Evolutionary conservation across 1,140 invertebrate species (phyloP), one percentile per base, ranked within the genome.

Genomic region (Samia ricini): DNA sequence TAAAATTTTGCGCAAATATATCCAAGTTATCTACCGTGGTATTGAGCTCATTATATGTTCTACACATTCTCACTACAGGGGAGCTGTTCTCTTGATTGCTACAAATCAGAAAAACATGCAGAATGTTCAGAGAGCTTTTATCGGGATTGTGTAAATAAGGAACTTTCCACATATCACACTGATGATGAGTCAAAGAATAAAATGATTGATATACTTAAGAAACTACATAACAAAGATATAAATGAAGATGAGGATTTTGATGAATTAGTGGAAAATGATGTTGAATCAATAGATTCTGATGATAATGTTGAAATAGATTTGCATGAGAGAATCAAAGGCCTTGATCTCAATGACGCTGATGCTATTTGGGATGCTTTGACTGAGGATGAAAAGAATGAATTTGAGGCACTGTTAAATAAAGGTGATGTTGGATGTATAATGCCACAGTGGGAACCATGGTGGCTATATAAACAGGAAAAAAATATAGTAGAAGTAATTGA

Each of bases 111-210:
- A 58, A 82, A 87, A 26, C 97, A 99, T 90, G 74, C 91, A 0
- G 88, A 94, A 71, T 99, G 97, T 76, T 97, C 97, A 0, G 97
- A 98, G 89, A 90, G 90, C 50, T 99, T 99, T 88, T 99, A 97
- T 75, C 94, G 93, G 85, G 93, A 96, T 7, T 96, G 95, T 71
- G 93, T 98, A 0, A 92, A 94, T 68, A 92, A 95, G 61, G 94
- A 97, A 79, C 72, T 97, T n/a, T 90, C 90, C 21, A 80, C 83
- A 19, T 65, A 79, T 26, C 66, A 85, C 23, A 69, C 70, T n/a
- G 91, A 93, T 72, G 83, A 91, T 20, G 91, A 93, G 56, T 84
- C 91, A 12, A 92, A 92, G 76, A 79, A 83, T 26, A 95, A 94
- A 88, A 96, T 97, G 92, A 79, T 94, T 19, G 93, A 95, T 42